Conservation (phyloP, 2,113 vertebrate genomes). For the Eubucco bourcierii region DNA sequence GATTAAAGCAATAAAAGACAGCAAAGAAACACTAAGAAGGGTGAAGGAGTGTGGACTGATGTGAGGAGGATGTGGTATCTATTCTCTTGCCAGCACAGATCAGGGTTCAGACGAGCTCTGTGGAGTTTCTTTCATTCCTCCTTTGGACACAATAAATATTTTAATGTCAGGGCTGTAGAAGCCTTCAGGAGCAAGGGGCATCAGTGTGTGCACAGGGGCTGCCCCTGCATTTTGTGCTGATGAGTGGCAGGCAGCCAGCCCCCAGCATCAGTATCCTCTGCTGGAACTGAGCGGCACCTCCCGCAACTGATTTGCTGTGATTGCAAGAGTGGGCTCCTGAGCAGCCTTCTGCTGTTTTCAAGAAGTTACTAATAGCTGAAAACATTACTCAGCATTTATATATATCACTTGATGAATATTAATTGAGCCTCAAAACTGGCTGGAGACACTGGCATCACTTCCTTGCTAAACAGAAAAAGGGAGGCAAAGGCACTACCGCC, state of each 20-base stretch:
- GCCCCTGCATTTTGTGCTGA: rapidly evolving
- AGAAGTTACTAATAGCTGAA: background rate
- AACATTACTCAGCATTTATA: background rate
- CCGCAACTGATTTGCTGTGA: background rate
- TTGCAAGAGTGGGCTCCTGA: background rate
- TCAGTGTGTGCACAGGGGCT: rapidly evolving
- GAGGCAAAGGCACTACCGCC: background rate
- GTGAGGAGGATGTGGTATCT: background rate
- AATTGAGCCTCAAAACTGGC: background rate
- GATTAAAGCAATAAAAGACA: background rate
- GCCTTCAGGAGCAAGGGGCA: background rate
- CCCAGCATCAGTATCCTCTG: background rate
- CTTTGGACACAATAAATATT: rapidly evolving
- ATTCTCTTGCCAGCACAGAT: background rate
- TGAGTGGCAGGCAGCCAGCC: background rate
- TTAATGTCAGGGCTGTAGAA: background rate
- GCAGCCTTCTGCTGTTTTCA: background rate
- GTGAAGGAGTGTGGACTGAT: background rate
- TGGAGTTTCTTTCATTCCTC: background rate
- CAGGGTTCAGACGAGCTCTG: background rate
- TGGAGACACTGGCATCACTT: background rate
- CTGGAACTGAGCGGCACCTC: background rate
- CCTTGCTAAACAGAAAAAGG: background rate
- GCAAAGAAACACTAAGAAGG: background rate
- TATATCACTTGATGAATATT: background rate